Percentiles rank a stretch among this genome's conserved stretches.
Conservation (phyloP, 2,797 vertebrate species). For the Paratrypauchen microcephalus region DNA sequence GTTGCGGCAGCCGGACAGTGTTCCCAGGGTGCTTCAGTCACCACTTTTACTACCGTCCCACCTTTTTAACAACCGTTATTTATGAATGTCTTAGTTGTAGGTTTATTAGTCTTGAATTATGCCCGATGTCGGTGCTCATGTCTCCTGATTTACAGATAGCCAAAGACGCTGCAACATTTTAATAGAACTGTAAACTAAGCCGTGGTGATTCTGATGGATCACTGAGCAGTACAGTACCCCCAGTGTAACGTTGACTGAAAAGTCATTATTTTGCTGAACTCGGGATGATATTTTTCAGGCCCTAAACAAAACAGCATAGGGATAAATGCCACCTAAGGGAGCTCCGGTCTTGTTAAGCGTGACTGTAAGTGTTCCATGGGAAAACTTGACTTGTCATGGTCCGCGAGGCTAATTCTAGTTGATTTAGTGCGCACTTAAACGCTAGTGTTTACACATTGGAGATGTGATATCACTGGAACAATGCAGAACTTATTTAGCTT, state of each 20-base stretch:
- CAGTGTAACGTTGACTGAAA: conserved; percentile 43
- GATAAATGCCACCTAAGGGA: conserved; percentile 42
- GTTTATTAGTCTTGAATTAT: conserved; percentile 60
- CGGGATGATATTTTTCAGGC: conserved; percentile 51
- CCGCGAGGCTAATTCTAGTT: conserved; percentile 48
- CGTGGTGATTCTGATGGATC: conserved; percentile 56
- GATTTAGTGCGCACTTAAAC: conserved; percentile 59
- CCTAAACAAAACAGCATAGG: conserved; percentile 30
- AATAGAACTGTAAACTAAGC: conserved; percentile 63
- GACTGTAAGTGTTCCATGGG: conserved; percentile 36
- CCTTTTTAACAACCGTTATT: conserved; percentile 58
- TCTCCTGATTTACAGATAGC: conserved; percentile 63
- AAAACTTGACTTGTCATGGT: conserved; percentile 22
- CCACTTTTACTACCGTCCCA: conserved; percentile 52
- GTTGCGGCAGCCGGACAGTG: conserved; percentile 31
- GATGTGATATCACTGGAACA: background rate
- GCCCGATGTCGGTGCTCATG: conserved; percentile 46
- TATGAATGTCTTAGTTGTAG: conserved; percentile 58
- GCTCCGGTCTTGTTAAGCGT: conserved; percentile 20
- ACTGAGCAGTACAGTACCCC: conserved; percentile 37
- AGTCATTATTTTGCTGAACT: conserved; percentile 25
- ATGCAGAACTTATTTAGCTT: background rate
- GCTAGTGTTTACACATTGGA: conserved; percentile 15
- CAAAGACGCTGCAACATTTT: conserved; percentile 61
- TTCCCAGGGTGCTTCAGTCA: conserved; percentile 56